Evolutionary conservation across 2,888 invertebrate species (phyloP), one percentile per base, ranked within the genome.

Genomic region (Spatulosminthurus flaviceps): DNA sequence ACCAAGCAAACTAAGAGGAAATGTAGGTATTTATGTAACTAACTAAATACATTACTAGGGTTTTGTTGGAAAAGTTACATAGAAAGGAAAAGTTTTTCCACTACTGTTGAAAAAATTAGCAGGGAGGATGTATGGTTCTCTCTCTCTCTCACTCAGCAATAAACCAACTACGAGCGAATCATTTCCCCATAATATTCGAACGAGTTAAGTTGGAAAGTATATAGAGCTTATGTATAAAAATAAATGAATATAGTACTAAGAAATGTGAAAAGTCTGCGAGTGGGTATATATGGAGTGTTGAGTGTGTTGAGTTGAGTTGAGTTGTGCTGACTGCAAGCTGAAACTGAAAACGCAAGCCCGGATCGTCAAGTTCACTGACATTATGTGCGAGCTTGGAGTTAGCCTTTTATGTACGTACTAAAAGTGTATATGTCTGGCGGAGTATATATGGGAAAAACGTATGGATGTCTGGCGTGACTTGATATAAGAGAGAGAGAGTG

Each of bases 301-400:
- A n/a, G n/a, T 34, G 34, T 34, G 34, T 34, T 34, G 34, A 34
- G 34, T 4, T 4, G 34, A 34, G 34, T 7, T 7, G 34, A 34
- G 34, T 34, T 34, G 9, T 34, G 9, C 9, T 7, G 34, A 7
- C 9, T 34, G 34, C 34, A 19, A 51, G 19, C n/a, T 51, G 19
- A 51, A 51, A 51, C 51, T 51, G 51, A 51, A 51, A 51, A 51
- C 51, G 51, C 51, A 51, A 51, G 51, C 51, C 51, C 51, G 51
- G 51, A 51, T 51, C 51, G 51, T 51, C 51, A 51, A 51, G 51
- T 51, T 51, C 51, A 51, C 51, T 51, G 51, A 51, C 51, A 51
- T 51, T 13, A 51, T 51, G 51, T 51, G 51, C 51, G n/a, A 51
- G 51, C n/a, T 51, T 51, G 1, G 51, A 16, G 16, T 2, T 2